A percentile compares a stretch with the other conserved stretches of the same genome.
phyloP scores from a whole-genome alignment of 2,113 vertebrate species.

The Elephantulus edwardii region DNA sequence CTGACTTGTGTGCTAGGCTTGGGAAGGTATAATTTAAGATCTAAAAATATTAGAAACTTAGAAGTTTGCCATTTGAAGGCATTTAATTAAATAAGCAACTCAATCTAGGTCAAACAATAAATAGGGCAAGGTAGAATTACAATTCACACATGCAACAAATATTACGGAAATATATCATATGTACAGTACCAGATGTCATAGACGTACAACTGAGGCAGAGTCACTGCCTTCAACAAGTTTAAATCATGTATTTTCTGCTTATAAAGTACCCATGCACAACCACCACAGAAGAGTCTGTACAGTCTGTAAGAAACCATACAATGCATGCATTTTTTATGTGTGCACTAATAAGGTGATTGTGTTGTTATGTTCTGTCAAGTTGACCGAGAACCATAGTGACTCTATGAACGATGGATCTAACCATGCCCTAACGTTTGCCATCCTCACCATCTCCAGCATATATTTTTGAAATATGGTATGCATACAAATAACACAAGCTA shows the following conservation, averaged over 20 bases:
- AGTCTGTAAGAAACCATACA: too few species aligned
- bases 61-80: not conserved
- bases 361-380: too few species aligned
- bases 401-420: too few species aligned
- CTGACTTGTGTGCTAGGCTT: not conserved
- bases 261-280: too few species aligned
- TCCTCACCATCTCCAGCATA: too few species aligned
- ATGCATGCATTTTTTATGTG: too few species aligned
- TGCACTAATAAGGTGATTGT: too few species aligned
- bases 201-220: not conserved
- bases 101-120: not conserved
- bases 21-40: slow-evolving; percentile 13
- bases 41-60: not conserved
- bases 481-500: not conserved
- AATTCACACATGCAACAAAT: not conserved
- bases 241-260: not conserved
- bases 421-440: too few species aligned
- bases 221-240: slow-evolving; percentile 8
- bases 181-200: not conserved
- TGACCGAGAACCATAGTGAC: too few species aligned
- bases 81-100: slow-evolving; percentile 13
- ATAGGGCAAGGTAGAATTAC: not conserved
- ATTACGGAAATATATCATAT: not conserved
- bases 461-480: not conserved
- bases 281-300: too few species aligned